Conservation (phyloP, 2,888 invertebrate genomes). For the Pandemis heparana region DNA sequence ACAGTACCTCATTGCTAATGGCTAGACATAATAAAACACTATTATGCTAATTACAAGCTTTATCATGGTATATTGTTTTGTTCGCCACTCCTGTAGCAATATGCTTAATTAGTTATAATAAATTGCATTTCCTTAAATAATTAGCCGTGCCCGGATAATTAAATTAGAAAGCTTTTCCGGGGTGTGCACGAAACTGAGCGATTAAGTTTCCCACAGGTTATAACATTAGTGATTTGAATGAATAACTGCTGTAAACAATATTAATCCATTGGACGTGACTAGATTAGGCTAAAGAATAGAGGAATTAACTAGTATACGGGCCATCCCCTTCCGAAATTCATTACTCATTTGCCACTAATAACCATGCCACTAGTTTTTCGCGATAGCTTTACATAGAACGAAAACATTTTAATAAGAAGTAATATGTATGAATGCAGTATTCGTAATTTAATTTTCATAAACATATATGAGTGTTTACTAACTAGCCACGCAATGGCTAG, state of each 20-base stretch:
- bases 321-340: no score
- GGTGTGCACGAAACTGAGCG: constrained; percentile 21
- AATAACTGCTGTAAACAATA: constrained; percentile 16
- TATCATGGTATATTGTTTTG: constrained; percentile 15
- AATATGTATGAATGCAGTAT: no score
- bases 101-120: constrained; percentile 27
- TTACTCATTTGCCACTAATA: no score
- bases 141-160: constrained; percentile 33
- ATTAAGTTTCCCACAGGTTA: constrained; percentile 23
- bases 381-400: no score
- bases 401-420: no score
- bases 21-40: background rate
- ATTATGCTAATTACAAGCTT: constrained; percentile 12
- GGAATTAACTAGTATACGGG: no score
- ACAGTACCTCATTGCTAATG: no score
- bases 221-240: constrained; percentile 6
- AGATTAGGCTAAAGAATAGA: background rate
- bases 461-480: no score
- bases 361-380: no score
- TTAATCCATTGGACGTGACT: constrained; percentile 6
- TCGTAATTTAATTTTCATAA: no score
- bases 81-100: constrained; percentile 24
- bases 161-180: constrained; percentile 31
- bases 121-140: constrained; percentile 31
- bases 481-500: no score